These are phyloP conservation scores for Lagopus muta DNA, from an alignment of 2,113 vertebrate genomes.

Conservation along the genomic window DNA sequence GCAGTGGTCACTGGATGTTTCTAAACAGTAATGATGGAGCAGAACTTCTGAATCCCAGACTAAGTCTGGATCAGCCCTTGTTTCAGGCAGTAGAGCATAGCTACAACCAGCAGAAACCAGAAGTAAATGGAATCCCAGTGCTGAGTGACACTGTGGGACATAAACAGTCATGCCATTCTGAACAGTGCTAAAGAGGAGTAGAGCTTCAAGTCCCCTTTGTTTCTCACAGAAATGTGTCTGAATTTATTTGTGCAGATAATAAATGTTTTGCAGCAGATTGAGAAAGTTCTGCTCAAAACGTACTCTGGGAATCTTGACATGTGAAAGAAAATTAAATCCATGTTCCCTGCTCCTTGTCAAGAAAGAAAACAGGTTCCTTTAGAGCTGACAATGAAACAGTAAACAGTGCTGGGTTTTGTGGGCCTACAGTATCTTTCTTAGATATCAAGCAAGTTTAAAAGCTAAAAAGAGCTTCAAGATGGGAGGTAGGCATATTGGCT, in stretches of 20 bases:
- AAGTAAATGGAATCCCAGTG: neutral
- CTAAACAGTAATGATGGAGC: neutral
- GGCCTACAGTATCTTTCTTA: neutral
- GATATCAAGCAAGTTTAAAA: neutral
- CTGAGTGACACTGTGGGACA: neutral
- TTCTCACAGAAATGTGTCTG: neutral
- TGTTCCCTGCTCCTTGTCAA: neutral
- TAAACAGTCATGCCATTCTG: neutral
- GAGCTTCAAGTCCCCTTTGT: fast-evolving
- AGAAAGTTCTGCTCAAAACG: neutral
- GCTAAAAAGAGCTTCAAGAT: neutral
- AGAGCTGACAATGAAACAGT: neutral
- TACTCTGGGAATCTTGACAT: neutral
- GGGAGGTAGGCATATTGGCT: neutral
- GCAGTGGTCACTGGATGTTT: neutral
- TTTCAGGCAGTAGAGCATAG: neutral
- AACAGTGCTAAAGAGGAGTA: fast-evolving
- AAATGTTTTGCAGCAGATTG: neutral
- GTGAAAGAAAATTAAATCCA: neutral
- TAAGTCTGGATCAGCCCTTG: neutral
- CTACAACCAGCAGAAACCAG: neutral
- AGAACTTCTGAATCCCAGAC: neutral
- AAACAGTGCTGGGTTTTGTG: neutral
- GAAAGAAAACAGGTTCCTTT: neutral
- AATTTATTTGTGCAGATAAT: neutral